These are phyloP conservation scores for Scomberomorus guttatus DNA, from an alignment of 2,797 vertebrate genomes.

Conservation along the genomic window DNA sequence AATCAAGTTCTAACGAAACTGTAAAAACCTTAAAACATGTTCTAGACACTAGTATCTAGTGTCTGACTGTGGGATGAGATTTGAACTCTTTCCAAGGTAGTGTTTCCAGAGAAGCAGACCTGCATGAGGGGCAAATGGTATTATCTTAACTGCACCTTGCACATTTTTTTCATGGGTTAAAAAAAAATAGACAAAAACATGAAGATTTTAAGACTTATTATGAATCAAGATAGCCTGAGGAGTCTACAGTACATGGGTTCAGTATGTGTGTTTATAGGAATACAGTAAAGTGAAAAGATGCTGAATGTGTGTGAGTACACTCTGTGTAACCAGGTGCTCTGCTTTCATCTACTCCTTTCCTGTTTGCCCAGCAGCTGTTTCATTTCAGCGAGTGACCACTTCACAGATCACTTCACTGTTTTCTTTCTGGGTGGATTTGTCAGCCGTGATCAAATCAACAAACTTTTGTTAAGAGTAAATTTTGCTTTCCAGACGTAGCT, in stretches of 20 bases:
- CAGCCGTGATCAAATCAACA: constrained; percentile 72
- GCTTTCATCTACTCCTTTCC: constrained; percentile 74
- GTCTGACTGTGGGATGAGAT: constrained; percentile 51
- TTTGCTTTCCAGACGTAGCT: constrained; percentile 69
- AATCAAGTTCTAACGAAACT: constrained; percentile 51
- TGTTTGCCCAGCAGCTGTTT: constrained; percentile 77
- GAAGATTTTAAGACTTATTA: not conserved
- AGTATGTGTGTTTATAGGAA: constrained; percentile 17
- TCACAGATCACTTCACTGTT: constrained; percentile 75
- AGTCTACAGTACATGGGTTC: not conserved
- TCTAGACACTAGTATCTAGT: constrained; percentile 31
- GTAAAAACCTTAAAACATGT: too few relatives aligned
- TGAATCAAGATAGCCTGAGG: not conserved
- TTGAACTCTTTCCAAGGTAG: constrained; percentile 22
- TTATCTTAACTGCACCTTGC: constrained; percentile 16
- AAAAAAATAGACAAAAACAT: not conserved
- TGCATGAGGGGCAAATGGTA: not conserved
- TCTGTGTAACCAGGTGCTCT: constrained; percentile 71
- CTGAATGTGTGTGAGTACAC: constrained; percentile 51
- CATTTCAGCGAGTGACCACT: constrained; percentile 72
- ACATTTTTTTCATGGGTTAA: not conserved
- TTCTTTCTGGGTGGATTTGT: constrained; percentile 78
- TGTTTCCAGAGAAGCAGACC: constrained; percentile 33
- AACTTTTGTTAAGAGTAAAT: constrained; percentile 70
- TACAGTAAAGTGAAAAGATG: constrained; percentile 51